Evolutionary conservation across 2,888 invertebrate species (phyloP), one percentile per base, ranked within the genome.

Genomic region (Chymomyza amoena): DNA sequence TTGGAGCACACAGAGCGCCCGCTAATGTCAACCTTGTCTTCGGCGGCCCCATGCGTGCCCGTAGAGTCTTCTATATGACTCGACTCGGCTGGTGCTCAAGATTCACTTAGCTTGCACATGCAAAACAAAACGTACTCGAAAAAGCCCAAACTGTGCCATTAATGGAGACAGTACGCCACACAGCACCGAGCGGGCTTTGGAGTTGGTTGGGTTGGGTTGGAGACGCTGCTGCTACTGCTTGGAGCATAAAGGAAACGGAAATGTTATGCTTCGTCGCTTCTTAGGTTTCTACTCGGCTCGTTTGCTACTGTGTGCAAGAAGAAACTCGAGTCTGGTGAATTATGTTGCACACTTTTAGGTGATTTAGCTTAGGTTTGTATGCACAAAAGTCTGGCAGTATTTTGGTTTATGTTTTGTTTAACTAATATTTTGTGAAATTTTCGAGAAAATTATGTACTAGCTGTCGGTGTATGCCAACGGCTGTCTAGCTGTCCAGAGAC

Each of bases 101-200:
- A 88, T 89, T 89, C 88, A 89, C 89, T 89, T 88, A 87, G 80
- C 84, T 76, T 84, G 85, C 87, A 84, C 88, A 88, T 88, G 88
- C 87, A 89, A 89, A 83, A 85, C 78, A 80, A 78, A 77, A 75
- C 81, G 64, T 75, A 73, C 76, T 77, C 64, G 70, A 68, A 69
- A 69, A 81, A 74, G 70, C 67, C 51, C 32, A 45, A 45, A 45
- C 39, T 45, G 39, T 45, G 39, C 39, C 39, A 45, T 45, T 45
- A 45, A 45, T 45, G 39, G 39, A 10, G 39, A 13, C 39, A 13
- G 39, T 13, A 45, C 39, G 39, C 36, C 36, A 25, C 36, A 7
- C 36, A 36, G 36, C 36, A 9, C 6, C 9, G 36, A 9, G 3
- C 36, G 1, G 4, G 39, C 7, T 54, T 9, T 13, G 54, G 54